These are phyloP conservation scores for Apoderus coryli DNA, from an alignment of 2,888 invertebrate genomes.

Conservation along the genomic window DNA sequence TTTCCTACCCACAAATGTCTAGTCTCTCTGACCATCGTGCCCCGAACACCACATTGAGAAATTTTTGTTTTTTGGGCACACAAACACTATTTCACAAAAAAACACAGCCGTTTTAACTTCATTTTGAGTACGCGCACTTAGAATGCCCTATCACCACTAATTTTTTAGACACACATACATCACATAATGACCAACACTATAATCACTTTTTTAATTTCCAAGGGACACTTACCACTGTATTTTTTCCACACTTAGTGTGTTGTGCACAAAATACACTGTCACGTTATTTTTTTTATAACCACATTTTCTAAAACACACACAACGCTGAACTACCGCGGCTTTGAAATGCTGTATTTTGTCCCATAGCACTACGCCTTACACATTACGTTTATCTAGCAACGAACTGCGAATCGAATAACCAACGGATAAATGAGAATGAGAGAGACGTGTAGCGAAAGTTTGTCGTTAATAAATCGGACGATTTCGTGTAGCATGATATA, in stretches of 20 bases:
- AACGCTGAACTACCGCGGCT: conserved; percentile 24
- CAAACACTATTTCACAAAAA: conserved; percentile 29
- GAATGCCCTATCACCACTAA: no score
- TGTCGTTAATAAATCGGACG: conserved; percentile 20
- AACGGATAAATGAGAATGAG: conserved; percentile 20
- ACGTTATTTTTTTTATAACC: no score
- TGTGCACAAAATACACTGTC: no score
- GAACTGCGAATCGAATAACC: conserved; percentile 6
- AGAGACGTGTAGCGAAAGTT: conserved; percentile 21
- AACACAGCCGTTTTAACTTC: conserved; percentile 29
- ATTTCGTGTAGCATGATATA: conserved; percentile 30
- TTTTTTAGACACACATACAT: no score
- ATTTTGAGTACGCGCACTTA: conserved; percentile 19
- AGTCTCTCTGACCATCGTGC: conserved; percentile 99
- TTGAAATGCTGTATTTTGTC: conserved; percentile 22
- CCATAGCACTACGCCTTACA: conserved; percentile 26
- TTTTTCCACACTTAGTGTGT: no score
- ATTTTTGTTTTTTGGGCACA: conserved; percentile 45
- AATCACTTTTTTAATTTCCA: no score
- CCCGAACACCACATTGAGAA: conserved; percentile 84
- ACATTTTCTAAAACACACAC: conserved; percentile 26
- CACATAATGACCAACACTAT: no score
- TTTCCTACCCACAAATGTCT: conserved; percentile 99
- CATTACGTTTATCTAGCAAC: conserved; percentile 8
- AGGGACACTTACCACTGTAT: no score